These are phyloP conservation scores for Lutjanus argentimaculatus DNA, from an alignment of 2,797 vertebrate species.

Conservation along the genomic window DNA sequence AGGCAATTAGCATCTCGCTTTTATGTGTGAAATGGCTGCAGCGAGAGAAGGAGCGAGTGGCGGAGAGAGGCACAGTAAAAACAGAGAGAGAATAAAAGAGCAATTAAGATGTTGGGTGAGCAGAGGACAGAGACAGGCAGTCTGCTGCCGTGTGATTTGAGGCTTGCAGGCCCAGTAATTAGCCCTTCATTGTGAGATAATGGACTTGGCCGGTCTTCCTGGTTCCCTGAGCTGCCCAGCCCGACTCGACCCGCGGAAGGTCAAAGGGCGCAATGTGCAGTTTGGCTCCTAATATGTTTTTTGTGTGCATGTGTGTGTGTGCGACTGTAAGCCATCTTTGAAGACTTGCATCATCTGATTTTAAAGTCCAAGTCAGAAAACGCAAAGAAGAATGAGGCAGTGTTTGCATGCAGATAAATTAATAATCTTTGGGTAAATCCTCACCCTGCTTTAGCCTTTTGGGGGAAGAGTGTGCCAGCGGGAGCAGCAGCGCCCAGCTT, in stretches of 20 bases:
- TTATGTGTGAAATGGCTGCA: conserved; percentile 95
- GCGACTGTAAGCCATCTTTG: conserved; percentile 21
- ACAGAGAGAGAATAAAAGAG: conserved; percentile 90
- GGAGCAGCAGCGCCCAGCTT: conserved; percentile 27
- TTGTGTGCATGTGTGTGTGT: conserved; percentile 7
- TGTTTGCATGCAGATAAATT: conserved; percentile 20
- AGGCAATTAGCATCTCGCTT: conserved; percentile 99
- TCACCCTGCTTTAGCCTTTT: conserved; percentile 13
- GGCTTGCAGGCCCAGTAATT: conserved; percentile 98
- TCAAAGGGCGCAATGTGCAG: conserved; percentile 86
- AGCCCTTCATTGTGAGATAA: conserved; percentile 99
- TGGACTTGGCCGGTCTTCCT: conserved; percentile 96
- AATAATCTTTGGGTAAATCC: conserved; percentile 38
- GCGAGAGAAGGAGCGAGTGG: conserved; percentile 71
- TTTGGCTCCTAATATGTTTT: conserved; percentile 71
- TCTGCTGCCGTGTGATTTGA: conserved; percentile 98
- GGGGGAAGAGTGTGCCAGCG: conserved; percentile 23
- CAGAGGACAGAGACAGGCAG: conserved; percentile 94
- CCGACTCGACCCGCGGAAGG: conserved; percentile 73
- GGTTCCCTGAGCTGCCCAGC: conserved; percentile 78
- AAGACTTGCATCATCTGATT: conserved; percentile 22
- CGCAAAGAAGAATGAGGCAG: neutral
- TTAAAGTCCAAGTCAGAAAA: conserved; percentile 17
- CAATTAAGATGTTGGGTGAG: conserved; percentile 97
- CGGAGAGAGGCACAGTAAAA: conserved; percentile 78